phyloP scores from a whole-genome alignment of 2,888 invertebrate species.

The Ochropleura leucogaster region DNA sequence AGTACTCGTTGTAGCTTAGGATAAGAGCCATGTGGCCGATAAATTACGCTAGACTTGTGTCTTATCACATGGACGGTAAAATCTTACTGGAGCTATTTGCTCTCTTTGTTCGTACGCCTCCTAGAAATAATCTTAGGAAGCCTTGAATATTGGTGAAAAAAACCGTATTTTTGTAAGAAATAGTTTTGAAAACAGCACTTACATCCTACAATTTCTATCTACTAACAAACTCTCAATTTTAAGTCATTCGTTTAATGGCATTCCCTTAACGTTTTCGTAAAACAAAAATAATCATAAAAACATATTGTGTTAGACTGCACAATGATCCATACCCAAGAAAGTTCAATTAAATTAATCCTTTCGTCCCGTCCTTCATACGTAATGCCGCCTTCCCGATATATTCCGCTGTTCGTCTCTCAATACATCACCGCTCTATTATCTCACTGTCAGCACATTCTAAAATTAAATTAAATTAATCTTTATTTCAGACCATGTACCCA shows the following conservation, averaged over 20 bases:
- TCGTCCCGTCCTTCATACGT: neutral
- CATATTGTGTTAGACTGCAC: neutral
- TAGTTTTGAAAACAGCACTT: neutral
- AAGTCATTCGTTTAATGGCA: neutral
- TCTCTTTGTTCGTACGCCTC: constrained; percentile 14
- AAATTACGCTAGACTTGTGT: constrained; percentile 13
- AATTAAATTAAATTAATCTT: no score
- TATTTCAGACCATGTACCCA: no score
- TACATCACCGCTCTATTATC: constrained; percentile 32
- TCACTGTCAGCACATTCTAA: constrained; percentile 40
- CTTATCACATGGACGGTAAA: constrained; percentile 4
- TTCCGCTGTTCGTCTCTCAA: constrained; percentile 16
- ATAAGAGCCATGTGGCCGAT: constrained; percentile 3
- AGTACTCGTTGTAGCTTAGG: constrained; percentile 1
- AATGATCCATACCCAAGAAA: neutral
- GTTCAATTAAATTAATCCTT: constrained; percentile 1
- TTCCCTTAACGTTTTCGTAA: neutral
- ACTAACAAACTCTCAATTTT: neutral
- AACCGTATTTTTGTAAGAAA: no score
- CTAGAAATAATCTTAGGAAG: constrained; percentile 4
- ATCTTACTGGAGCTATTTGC: neutral
- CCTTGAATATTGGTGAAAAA: neutral
- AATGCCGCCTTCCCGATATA: constrained; percentile 7
- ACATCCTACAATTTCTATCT: neutral
- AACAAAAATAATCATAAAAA: neutral